Base-by-base conservation (phyloP, 2,113 vertebrate genomes). In the Grammatotria lemairii region DNA sequence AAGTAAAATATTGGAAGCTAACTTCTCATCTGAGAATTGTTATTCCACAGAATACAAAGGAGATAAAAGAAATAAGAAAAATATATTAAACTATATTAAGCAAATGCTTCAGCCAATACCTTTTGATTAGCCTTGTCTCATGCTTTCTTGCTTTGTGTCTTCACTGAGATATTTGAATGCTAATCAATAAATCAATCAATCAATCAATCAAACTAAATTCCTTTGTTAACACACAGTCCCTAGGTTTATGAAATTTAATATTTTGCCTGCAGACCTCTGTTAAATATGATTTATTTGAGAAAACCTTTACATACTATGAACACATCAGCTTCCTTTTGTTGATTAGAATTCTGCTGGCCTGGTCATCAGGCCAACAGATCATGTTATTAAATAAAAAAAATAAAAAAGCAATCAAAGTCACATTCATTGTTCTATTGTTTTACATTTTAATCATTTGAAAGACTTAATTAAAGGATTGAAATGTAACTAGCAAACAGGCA, bases 401-500 rank as follows among this genome's bases (percentile, higher is more conserved):
- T 68, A 90, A 87, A 87, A 81, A 87, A 85, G 87, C 86, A 86
- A 94, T 95, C 93, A 95, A 95, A 95, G 93, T 94, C 92, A 94
- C 92, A 93, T 94, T 94, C 91, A 89, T 79, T 75, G 83, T 87
- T 89, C 87, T 90, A 89, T 95, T 93, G 92, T 93, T 96, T 95
- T 90, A 89, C 94, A 94, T 94, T 95, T 93, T 89, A 93, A 94
- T 95, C 88, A 94, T 94, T 95, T 73, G 86, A 57, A n/a, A 84
- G 86, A 78, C 91, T 90, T 94, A 93, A 95, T 95, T 93, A 91
- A 85, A 81, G 88, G 90, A 94, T 90, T 93, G 89, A 93, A 95
- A 92, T 81, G 90, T 92, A 94, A 93, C 87, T 86, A 91, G 92
- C 92, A 80, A 96, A 95, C 91, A 94, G 93, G 86, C 91, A 93